These are phyloP conservation scores for Epistrophe eligans DNA, from an alignment of 2,888 invertebrate genomes.

Conservation along the genomic window DNA sequence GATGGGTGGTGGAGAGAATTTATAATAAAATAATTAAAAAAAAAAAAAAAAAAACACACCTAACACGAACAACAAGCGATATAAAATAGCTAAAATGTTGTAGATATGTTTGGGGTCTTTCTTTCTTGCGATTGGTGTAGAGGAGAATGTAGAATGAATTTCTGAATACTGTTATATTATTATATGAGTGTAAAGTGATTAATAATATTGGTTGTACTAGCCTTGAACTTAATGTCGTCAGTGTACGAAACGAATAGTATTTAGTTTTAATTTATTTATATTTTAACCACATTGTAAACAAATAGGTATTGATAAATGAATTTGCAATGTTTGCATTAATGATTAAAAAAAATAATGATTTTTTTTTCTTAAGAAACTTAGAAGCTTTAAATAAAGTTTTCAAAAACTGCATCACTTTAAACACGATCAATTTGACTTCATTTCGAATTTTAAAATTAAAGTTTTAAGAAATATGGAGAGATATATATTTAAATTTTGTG, in stretches of 20 bases:
- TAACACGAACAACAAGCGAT: conserved; percentile 4
- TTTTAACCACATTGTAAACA: conserved; percentile 29
- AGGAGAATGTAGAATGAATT: conserved; percentile 54
- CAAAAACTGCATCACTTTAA: too few relatives aligned
- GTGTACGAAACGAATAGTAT: conserved; percentile 45
- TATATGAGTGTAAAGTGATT: conserved; percentile 54
- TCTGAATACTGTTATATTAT: conserved; percentile 31
- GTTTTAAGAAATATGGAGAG: neutral
- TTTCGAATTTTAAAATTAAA: neutral
- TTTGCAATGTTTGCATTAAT: conserved; percentile 17
- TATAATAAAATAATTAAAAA: neutral
- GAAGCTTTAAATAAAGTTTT: too few relatives aligned
- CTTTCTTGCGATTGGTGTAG: conserved; percentile 25
- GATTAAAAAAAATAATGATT: neutral
- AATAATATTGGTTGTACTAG: conserved; percentile 46
- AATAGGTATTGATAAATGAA: conserved; percentile 30
- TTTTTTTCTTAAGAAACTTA: neutral
- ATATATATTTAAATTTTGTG: neutral
- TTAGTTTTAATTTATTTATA: neutral
- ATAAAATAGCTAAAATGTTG: conserved; percentile 44
- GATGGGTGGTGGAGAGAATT: conserved; percentile 6
- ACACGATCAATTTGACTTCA: too few relatives aligned
- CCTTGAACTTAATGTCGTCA: conserved; percentile 70
- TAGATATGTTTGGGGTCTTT: conserved; percentile 8
- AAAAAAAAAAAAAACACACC: conserved; percentile 3